Percentiles rank a stretch among this genome's conserved stretches.
phyloP scores from a whole-genome alignment of 37 sponge, comb jelly and placozoan genomes.

The Bolinopsis microptera region DNA sequence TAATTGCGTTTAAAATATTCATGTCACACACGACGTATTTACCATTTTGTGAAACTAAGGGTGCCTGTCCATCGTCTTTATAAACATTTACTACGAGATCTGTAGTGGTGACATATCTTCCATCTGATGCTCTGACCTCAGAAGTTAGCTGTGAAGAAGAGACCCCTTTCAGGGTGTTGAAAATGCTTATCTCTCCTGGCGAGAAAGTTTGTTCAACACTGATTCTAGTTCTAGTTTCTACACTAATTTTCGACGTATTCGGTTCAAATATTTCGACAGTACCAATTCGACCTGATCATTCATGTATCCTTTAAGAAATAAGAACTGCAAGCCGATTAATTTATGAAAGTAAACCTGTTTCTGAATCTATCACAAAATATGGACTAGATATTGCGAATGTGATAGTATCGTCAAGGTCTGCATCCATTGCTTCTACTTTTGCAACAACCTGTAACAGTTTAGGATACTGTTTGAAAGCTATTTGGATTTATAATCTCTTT shows the following conservation, averaged over 20 bases:
- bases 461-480: neutral
- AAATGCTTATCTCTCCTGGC: neutral
- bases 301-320: too few relatives aligned
- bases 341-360: neutral
- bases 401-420: neutral
- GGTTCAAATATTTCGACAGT: too few relatives aligned
- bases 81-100: neutral
- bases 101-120: neutral
- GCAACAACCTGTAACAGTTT: neutral
- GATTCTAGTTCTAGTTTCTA: neutral
- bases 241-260: too few relatives aligned
- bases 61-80: neutral
- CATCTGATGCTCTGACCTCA: neutral
- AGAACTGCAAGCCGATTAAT: too few relatives aligned
- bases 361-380: neutral
- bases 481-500: too few relatives aligned
- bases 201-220: too few relatives aligned
- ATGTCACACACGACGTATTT: too few relatives aligned
- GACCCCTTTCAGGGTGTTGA: neutral
- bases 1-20: too few relatives aligned
- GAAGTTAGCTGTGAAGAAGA: neutral
- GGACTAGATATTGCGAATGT: neutral
- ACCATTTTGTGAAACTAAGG: too few relatives aligned
- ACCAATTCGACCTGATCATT: too few relatives aligned
- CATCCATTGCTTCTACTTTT: neutral